phyloP scores from a whole-genome alignment of 2,797 vertebrate genomes.

The Allobates femoralis region DNA sequence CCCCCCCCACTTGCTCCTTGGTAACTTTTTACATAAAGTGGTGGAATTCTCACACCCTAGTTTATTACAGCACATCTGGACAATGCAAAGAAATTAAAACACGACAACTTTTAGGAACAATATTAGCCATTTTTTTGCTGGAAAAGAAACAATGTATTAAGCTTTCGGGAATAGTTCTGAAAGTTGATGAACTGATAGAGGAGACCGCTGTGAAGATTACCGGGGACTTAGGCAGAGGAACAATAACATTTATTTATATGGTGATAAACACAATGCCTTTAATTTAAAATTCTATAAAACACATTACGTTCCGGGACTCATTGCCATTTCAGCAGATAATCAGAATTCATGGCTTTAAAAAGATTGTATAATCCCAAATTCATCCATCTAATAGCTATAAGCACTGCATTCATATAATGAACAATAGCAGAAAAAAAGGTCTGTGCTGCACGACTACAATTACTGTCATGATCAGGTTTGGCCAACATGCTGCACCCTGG shows the following conservation, averaged over 20 bases:
- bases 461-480: not conserved
- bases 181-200: not conserved
- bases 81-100: not conserved
- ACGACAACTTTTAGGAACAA: not conserved
- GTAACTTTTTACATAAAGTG: not conserved
- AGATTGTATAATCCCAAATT: slow-evolving; percentile 1
- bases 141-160: not conserved
- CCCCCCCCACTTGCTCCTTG: not conserved
- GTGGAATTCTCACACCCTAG: not conserved
- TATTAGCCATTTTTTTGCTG: not conserved
- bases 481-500: not conserved
- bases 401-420: not conserved
- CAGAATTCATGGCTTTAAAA: not conserved
- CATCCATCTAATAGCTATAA: not conserved
- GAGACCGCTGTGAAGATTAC: slow-evolving; percentile 20
- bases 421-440: not conserved
- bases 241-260: slow-evolving; percentile 26
- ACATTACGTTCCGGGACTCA: not conserved
- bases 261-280: not conserved
- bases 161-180: not conserved
- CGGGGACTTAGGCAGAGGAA: slow-evolving; percentile 5
- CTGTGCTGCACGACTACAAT: not conserved
- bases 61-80: not conserved
- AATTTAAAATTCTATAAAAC: slow-evolving; percentile 11
- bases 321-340: slow-evolving; percentile 12